These are phyloP conservation scores for Melanotaenia boesemani DNA, from an alignment of 2,797 vertebrate species.

Conservation along the genomic window DNA sequence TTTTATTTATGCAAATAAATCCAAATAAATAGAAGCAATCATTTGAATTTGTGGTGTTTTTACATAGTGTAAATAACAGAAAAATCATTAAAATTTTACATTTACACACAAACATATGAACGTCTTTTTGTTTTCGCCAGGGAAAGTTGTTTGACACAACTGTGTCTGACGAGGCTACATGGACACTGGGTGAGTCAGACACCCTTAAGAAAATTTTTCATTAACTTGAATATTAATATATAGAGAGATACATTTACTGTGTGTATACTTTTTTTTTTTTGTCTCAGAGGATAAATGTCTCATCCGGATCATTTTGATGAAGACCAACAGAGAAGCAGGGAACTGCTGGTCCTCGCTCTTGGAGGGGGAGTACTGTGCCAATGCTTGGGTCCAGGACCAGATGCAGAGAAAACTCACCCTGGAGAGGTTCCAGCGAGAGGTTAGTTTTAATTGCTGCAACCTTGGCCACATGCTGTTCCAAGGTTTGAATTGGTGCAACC, in stretches of 20 bases:
- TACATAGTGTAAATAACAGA: not conserved
- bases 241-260: not conserved
- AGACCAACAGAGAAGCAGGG: slow-evolving; percentile 93
- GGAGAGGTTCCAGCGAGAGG: slow-evolving; percentile 97
- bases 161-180: slow-evolving; percentile 93
- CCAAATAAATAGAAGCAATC: no score
- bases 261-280: not conserved
- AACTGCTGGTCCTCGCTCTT: slow-evolving; percentile 97
- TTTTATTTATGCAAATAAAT: not conserved
- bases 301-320: slow-evolving; percentile 93
- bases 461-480: not conserved
- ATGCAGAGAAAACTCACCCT: slow-evolving; percentile 98
- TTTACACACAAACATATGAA: not conserved
- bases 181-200: slow-evolving; percentile 90
- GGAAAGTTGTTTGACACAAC: slow-evolving; percentile 93
- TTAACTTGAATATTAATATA: not conserved
- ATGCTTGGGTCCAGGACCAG: slow-evolving; percentile 96
- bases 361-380: slow-evolving; percentile 93
- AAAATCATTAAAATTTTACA: not conserved
- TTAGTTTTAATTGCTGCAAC: slow-evolving; percentile 63
- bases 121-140: slow-evolving; percentile 70
- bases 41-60: no score
- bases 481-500: no score
- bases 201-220: not conserved
- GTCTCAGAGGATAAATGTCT: slow-evolving; percentile 92